Evolutionary conservation across 2,888 invertebrate genomes (phyloP).

Genomic region (Netelia fuscicornis): DNA sequence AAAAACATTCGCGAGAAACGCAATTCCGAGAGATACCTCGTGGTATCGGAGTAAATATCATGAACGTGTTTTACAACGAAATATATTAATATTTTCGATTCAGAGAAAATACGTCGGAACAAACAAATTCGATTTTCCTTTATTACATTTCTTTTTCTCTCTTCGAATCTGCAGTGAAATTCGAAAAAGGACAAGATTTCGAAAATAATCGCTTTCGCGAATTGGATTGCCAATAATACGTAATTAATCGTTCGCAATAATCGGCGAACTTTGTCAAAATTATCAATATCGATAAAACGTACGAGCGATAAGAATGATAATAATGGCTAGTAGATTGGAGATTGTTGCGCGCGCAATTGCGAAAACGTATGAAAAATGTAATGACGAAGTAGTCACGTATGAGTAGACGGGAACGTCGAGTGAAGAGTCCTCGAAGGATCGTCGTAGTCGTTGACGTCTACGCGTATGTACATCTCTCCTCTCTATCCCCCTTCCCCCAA

Average conservation of each 20-base stretch:
- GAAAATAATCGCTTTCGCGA: no score
- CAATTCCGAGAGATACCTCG: slow-evolving; percentile 12
- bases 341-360: slow-evolving; percentile 8
- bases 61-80: slow-evolving; percentile 37
- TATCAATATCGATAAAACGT: not conserved
- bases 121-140: no score
- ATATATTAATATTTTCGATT: not conserved
- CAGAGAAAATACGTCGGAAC: not conserved
- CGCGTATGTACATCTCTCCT: not conserved
- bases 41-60: slow-evolving; percentile 27
- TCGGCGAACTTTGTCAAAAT: no score
- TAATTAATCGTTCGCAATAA: no score
- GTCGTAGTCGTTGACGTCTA: slow-evolving; percentile 35
- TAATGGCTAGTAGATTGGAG: slow-evolving; percentile 1
- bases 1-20: slow-evolving; percentile 48
- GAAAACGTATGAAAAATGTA: slow-evolving; percentile 47
- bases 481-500: not conserved
- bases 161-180: no score
- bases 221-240: no score
- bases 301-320: not conserved
- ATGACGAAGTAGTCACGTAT: slow-evolving; percentile 51
- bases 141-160: no score
- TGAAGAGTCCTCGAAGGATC: slow-evolving; percentile 57
- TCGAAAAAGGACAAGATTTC: no score
- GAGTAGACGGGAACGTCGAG: slow-evolving; percentile 28